Conservation (phyloP, 2,888 invertebrate species). For the Lasioglossum morio region DNA sequence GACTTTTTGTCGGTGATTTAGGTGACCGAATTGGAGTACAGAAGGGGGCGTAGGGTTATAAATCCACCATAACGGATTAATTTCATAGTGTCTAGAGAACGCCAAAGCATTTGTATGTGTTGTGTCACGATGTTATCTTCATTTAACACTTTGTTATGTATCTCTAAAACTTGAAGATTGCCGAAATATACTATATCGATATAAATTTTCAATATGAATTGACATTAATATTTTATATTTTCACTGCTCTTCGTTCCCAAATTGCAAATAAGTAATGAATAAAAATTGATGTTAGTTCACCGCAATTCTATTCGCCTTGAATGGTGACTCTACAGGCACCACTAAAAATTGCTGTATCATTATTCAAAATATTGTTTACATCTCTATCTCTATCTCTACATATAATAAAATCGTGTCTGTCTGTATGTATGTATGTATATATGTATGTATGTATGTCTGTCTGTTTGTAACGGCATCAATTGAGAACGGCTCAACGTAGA, state of each 20-base stretch:
- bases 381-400: too few relatives aligned
- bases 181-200: background rate
- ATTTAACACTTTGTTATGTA: slow-evolving; percentile 8
- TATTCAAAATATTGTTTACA: too few relatives aligned
- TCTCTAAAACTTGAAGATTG: background rate
- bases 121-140: background rate
- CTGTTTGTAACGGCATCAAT: too few relatives aligned
- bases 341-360: too few relatives aligned
- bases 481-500: too few relatives aligned
- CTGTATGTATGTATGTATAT: too few relatives aligned
- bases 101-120: slow-evolving; percentile 42
- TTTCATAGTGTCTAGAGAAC: slow-evolving; percentile 78
- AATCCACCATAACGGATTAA: slow-evolving; percentile 82
- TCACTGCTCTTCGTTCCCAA: background rate
- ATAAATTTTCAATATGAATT: background rate
- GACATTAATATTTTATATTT: background rate
- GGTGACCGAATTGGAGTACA: slow-evolving; percentile 65
- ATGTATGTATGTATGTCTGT: too few relatives aligned
- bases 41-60: slow-evolving; percentile 74
- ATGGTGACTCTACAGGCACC: too few relatives aligned
- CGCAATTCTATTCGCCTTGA: background rate
- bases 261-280: background rate
- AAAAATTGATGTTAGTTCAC: background rate
- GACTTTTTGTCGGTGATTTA: slow-evolving; percentile 76
- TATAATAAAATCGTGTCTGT: too few relatives aligned